These are phyloP conservation scores for Grammomys dolichurus DNA, from an alignment of 2,113 vertebrate genomes.

Conservation along the genomic window DNA sequence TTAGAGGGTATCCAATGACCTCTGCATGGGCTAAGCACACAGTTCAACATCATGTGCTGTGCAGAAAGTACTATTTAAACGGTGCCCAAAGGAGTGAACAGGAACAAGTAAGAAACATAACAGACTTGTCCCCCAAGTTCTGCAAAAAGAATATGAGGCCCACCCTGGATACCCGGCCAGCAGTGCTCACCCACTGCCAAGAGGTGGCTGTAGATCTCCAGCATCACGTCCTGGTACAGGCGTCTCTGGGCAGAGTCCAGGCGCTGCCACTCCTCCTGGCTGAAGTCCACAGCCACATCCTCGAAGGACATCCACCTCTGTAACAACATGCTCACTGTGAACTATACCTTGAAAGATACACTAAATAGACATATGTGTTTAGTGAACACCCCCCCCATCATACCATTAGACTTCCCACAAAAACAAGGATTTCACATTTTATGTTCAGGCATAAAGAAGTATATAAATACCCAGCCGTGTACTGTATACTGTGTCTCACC, in stretches of 20 bases:
- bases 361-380: neutral
- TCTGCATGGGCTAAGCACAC: neutral
- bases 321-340: neutral
- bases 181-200: conserved; percentile 4
- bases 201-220: conserved; percentile 23
- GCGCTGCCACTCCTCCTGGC: neutral
- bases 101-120: neutral
- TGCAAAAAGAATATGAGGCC: neutral
- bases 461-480: neutral
- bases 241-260: neutral
- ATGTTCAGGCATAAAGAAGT: neutral
- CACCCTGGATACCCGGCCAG: neutral
- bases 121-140: neutral
- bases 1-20: neutral
- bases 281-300: neutral
- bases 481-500: too few species aligned
- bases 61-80: neutral
- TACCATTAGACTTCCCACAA: neutral
- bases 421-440: neutral
- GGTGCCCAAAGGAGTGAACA: neutral
- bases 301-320: neutral
- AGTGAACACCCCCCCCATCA: neutral
- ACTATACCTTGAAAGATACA: neutral
- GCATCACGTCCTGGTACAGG: conserved; percentile 15
- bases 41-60: neutral